Evolutionary conservation across 1,140 invertebrate genomes (phyloP), one percentile per base, ranked within the genome.

Genomic region (Chrysopa pallens): DNA sequence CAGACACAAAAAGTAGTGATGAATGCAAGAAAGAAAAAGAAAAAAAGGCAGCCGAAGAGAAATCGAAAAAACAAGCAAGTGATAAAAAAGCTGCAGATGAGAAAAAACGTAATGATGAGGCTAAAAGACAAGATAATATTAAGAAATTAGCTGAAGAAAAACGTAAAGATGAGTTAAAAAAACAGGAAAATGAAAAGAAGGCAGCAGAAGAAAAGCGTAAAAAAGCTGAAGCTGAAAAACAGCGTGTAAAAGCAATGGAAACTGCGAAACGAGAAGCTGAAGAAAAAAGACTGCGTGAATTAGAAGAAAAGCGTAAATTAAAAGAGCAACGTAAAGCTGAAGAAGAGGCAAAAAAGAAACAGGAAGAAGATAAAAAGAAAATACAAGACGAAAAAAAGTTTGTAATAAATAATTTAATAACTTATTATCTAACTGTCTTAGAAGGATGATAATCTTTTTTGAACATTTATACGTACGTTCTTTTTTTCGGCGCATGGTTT

Each of bases 261-360:
- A 54, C 70, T 60, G 52, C 52, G 49, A 31, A 66, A 63, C 53
- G 63, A 63, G 46, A 70, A 68, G 51, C 70, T 61, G 48, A 66
- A 56, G 52, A 62, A 43, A 55, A 61, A 51, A 43, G 58, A 48
- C 38, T 56, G 53, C 48, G 49, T 44, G 49, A 65, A 59, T 40
- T 56, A 42, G 54, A 55, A 52, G 57, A 64, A 56, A 59, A 58
- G 47, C 36, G 57, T 48, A 42, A 47, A 47, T 42, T 56, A 35
- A 56, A 59, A 51, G 54, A 60, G 51, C 39, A 46, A 29, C 44
- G 50, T 47, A 49, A 50, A 46, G 50, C 54, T 47, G 43, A 43
- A 36, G 49, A 56, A 49, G 46, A 67, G 51, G 45, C 57, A 55
- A 15, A 64, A 68, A 47, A 62, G 64, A 42, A 65, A 68, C 42